These are phyloP conservation scores for Sepiola atlantica DNA, from an alignment of 2,888 invertebrate genomes.

Conservation along the genomic window DNA sequence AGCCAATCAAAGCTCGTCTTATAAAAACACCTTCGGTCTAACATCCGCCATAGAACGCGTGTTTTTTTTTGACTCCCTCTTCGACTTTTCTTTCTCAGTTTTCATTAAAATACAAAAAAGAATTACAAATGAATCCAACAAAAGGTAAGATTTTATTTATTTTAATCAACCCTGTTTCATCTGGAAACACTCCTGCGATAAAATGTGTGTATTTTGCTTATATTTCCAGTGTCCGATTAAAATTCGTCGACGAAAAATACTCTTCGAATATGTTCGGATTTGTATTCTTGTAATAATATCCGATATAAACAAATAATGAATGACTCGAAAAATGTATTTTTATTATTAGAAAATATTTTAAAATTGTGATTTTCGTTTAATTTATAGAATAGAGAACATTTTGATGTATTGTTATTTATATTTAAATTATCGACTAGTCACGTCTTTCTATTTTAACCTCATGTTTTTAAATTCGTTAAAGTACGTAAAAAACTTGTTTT, in stretches of 20 bases:
- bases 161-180: neutral
- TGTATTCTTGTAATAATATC: neutral
- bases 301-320: neutral
- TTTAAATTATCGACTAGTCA: no score
- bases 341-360: no score
- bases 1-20: neutral
- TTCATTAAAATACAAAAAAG: neutral
- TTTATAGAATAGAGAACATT: no score
- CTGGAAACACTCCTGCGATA: neutral
- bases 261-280: neutral
- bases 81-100: neutral
- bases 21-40: neutral
- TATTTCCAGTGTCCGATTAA: no score
- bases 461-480: no score
- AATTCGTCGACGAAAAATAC: no score
- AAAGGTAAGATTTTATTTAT: neutral
- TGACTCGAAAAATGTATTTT: no score
- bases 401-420: no score
- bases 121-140: neutral
- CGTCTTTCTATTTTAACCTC: no score
- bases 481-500: no score
- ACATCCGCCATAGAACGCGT: neutral
- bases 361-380: no score
- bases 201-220: neutral
- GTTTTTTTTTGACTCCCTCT: neutral